phyloP scores from a whole-genome alignment of 2,797 vertebrate species.

The Cyprinella venusta region DNA sequence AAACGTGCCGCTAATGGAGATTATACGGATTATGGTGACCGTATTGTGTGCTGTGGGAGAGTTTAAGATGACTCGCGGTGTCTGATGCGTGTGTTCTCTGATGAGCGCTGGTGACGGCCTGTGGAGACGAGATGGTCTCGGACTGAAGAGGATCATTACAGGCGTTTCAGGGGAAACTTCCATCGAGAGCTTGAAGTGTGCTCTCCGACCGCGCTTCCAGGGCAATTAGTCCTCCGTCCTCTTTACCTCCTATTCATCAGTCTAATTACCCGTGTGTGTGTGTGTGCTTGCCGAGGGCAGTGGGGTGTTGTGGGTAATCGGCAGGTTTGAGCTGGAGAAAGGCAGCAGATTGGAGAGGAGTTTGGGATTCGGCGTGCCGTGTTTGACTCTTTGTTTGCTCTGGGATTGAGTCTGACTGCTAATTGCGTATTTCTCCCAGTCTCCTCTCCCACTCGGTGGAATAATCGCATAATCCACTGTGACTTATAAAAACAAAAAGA shows the following conservation, averaged over 20 bases:
- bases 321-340: not conserved
- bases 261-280: slow-evolving; percentile 71
- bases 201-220: slow-evolving; percentile 51
- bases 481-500: slow-evolving; percentile 35
- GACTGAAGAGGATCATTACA: slow-evolving; percentile 57
- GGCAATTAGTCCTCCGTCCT: slow-evolving; percentile 62
- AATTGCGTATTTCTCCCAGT: slow-evolving; percentile 48
- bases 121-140: slow-evolving; percentile 30
- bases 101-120: slow-evolving; percentile 24
- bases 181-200: slow-evolving; percentile 54
- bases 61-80: not conserved
- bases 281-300: slow-evolving; percentile 47
- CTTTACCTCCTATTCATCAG: slow-evolving; percentile 69
- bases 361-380: slow-evolving; percentile 8
- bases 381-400: slow-evolving; percentile 44
- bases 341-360: slow-evolving; percentile 11
- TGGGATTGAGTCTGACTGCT: slow-evolving; percentile 51
- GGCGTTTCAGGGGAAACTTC: slow-evolving; percentile 56
- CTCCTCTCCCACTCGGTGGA: slow-evolving; percentile 38
- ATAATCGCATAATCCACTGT: slow-evolving; percentile 34
- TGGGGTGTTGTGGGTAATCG: slow-evolving; percentile 58
- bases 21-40: too few species aligned
- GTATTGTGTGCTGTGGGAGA: not conserved
- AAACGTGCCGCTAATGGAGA: not conserved
- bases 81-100: slow-evolving; percentile 31